These are phyloP conservation scores for Pterobdella sp. DNA, from an alignment of 2,888 invertebrate species.

Conservation along the genomic window DNA sequence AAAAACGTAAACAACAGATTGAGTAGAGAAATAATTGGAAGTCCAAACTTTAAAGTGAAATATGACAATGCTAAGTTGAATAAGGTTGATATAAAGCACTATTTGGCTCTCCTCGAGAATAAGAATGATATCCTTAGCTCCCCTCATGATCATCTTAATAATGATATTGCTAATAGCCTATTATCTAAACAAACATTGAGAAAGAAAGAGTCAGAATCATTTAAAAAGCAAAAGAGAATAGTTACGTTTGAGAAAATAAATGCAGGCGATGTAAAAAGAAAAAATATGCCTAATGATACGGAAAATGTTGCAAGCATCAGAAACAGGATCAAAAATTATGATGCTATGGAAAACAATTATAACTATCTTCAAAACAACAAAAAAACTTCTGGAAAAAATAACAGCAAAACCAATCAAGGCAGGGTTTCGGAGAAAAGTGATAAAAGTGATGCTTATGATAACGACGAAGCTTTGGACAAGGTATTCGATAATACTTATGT, in stretches of 20 bases:
- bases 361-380: background rate
- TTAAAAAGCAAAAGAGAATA: background rate
- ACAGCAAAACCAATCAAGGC: background rate
- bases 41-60: too few species aligned
- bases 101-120: too few species aligned
- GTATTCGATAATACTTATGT: slow-evolving; percentile 2
- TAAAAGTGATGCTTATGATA: background rate
- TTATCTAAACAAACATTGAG: background rate
- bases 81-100: too few species aligned
- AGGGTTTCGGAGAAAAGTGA: background rate
- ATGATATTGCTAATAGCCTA: background rate
- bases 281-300: background rate
- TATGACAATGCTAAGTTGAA: too few species aligned
- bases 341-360: background rate
- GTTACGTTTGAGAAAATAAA: background rate
- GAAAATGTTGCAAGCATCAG: background rate
- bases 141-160: background rate
- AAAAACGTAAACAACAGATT: background rate
- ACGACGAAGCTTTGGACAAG: background rate
- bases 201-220: background rate
- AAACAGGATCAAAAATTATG: background rate
- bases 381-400: background rate
- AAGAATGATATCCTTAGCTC: background rate
- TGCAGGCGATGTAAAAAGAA: background rate
- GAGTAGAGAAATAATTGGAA: too few species aligned